Conservation (phyloP, 2,113 vertebrate genomes). For the Panthera tigris region DNA sequence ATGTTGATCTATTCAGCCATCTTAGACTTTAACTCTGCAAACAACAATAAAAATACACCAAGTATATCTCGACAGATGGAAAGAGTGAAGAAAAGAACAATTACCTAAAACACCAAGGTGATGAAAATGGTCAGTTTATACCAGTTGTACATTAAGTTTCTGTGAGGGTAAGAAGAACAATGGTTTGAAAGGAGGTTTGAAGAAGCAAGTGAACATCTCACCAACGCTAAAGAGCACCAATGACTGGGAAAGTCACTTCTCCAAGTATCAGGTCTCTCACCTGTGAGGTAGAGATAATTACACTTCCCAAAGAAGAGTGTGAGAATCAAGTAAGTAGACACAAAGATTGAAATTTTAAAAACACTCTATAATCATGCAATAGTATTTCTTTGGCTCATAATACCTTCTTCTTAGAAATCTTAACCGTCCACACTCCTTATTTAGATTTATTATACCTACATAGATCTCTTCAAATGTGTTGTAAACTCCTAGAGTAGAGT, state of each 20-base stretch:
- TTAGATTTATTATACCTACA: background rate
- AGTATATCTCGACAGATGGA: background rate
- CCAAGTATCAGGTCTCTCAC: background rate
- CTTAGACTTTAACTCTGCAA: slow-evolving; percentile 57
- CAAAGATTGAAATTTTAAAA: background rate
- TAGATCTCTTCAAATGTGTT: background rate
- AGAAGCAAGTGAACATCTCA: background rate
- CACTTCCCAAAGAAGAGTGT: too few species aligned
- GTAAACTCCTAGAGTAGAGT: background rate
- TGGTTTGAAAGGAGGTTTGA: background rate
- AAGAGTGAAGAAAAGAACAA: background rate
- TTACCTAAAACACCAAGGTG: background rate
- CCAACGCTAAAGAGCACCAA: background rate
- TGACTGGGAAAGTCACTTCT: background rate
- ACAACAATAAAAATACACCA: slow-evolving; percentile 5
- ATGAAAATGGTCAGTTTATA: slow-evolving; percentile 1
- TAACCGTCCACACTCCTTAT: background rate
- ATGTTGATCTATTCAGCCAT: slow-evolving; percentile 48
- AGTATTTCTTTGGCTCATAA: background rate
- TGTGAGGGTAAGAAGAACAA: background rate
- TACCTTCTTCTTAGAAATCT: background rate
- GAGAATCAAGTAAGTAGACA: background rate
- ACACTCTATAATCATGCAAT: background rate
- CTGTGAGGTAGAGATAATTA: background rate
- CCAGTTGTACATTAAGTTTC: background rate